phyloP scores from a whole-genome alignment of 30 jellyfish, hydroid and myxozoan species.

The Hydractinia echinata region DNA sequence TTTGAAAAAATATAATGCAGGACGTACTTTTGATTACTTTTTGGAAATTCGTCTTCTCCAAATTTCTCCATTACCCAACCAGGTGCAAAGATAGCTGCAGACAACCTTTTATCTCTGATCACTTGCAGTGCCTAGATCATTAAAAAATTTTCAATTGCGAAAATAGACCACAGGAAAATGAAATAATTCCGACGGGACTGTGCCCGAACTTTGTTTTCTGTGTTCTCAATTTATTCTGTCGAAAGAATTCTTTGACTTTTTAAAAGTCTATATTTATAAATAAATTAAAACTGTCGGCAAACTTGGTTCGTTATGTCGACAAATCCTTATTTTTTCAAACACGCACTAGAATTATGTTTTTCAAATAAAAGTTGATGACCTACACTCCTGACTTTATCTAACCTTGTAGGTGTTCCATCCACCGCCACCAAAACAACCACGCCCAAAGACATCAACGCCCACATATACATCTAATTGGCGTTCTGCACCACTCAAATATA shows the following conservation, averaged over 20 bases:
- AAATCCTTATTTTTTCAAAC: too few species aligned
- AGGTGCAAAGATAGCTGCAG: slow-evolving; percentile 97
- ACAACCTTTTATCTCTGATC: slow-evolving; percentile 60
- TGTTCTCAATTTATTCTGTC: too few species aligned
- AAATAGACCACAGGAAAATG: too few species aligned
- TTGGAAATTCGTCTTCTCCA: slow-evolving; percentile 51
- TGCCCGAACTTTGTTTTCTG: too few species aligned
- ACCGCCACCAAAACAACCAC: slow-evolving; percentile 98
- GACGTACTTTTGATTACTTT: slow-evolving; percentile 53
- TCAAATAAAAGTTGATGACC: too few species aligned
- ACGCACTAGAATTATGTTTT: too few species aligned
- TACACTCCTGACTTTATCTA: neutral
- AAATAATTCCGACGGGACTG: too few species aligned
- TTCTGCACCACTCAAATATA: slow-evolving; percentile 44
- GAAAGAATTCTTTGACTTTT: too few species aligned
- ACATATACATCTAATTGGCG: slow-evolving; percentile 79
- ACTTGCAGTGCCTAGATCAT: slow-evolving; percentile 75
- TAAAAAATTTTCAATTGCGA: neutral
- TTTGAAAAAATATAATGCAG: neutral
- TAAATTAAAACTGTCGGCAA: too few species aligned
- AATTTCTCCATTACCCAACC: slow-evolving; percentile 94
- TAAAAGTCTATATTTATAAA: too few species aligned
- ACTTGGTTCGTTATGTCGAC: too few species aligned
- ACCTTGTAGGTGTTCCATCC: slow-evolving; percentile 90
- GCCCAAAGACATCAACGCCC: slow-evolving; percentile 96